Percentiles rank a stretch among this genome's conserved stretches.
Evolutionary conservation across 92 coral and sea anemone species (phyloP).

Genomic region (Parazoanthus darwini): DNA sequence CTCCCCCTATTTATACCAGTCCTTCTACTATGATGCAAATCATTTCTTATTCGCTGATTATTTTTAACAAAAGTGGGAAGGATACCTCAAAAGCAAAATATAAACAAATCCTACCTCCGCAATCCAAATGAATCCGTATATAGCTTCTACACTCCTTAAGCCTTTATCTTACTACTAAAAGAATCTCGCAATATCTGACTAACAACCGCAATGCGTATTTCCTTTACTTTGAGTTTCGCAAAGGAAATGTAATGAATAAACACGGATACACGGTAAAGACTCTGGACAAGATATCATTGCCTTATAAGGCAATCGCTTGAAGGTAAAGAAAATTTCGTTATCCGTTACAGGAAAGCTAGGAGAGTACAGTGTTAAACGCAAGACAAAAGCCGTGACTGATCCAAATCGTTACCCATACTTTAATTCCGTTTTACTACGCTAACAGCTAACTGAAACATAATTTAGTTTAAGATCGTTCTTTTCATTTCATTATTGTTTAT

Average conservation of each 20-base stretch:
- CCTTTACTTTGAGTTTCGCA: not conserved
- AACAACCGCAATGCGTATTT: not conserved
- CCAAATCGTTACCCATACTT: no score
- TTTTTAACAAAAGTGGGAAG: not conserved
- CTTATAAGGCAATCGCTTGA: not conserved
- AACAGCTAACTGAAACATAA: not conserved
- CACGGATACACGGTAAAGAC: not conserved
- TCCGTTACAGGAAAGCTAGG: not conserved
- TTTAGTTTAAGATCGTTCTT: not conserved
- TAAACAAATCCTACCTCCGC: not conserved
- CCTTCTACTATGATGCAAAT: not conserved
- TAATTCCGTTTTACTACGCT: not conserved
- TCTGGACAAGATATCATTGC: not conserved
- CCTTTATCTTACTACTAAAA: not conserved
- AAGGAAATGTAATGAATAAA: not conserved
- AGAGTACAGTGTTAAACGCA: not conserved
- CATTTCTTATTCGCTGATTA: no score
- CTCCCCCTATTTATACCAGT: not conserved
- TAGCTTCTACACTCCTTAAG: not conserved
- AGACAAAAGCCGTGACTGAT: not conserved
- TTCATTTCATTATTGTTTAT: no score
- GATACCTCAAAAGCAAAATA: not conserved
- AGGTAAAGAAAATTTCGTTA: not conserved
- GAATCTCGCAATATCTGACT: not conserved
- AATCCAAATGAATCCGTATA: not conserved